phyloP scores from a whole-genome alignment of 2,797 vertebrate species.

The Buceros bicornis region DNA sequence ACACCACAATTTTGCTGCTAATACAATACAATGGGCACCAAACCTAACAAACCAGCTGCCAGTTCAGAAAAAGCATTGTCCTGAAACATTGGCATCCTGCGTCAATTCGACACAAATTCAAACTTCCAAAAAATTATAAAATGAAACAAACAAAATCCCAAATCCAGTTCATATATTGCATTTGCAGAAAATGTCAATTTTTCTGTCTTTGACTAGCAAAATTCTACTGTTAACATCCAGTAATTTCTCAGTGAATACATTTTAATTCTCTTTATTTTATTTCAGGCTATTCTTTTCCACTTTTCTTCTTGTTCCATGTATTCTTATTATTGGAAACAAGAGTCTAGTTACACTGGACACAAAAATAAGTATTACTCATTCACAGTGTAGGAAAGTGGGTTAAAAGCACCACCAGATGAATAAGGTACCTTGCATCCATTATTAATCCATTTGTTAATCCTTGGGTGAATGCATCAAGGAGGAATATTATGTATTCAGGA shows the following conservation, averaged over 20 bases:
- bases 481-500: background rate
- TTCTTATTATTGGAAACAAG: background rate
- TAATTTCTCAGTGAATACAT: background rate
- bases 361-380: constrained; percentile 2
- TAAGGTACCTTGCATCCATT: background rate
- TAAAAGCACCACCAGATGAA: background rate
- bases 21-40: background rate
- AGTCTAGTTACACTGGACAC: background rate
- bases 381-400: background rate
- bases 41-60: background rate
- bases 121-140: background rate
- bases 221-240: background rate
- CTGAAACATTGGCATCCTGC: background rate
- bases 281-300: background rate
- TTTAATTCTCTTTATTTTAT: background rate
- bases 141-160: fast-evolving
- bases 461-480: background rate
- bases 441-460: background rate
- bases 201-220: background rate
- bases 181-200: background rate
- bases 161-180: background rate
- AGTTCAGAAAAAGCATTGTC: background rate
- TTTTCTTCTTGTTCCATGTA: background rate
- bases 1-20: background rate
- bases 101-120: background rate